Base-by-base conservation (phyloP, 2,113 vertebrate species). In the Apteryx mantelli region DNA sequence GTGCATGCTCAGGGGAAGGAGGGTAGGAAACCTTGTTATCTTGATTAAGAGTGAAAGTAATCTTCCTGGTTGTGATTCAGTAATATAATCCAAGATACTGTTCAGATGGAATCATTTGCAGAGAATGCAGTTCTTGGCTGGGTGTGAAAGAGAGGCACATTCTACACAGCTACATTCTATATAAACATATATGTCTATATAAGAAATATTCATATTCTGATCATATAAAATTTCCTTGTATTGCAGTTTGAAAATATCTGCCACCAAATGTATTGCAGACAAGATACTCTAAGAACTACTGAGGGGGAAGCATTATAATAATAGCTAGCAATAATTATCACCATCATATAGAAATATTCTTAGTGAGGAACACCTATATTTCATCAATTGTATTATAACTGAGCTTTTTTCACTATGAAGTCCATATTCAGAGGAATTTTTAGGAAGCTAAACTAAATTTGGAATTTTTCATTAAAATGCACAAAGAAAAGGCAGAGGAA, bases 71-170 rank as follows among this genome's bases (percentile, higher is more conserved):
- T 70, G 55, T 42, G 34, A 73, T 63, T 26, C 40, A 34, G 22
- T 32, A 13, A 12, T 34, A 13, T 2, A 74, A 44, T 26, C 26
- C 19, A 53, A 58, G 48, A 52, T 76, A 9, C 9, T 30, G 11
- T 32, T 76, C 6, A 24, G 44, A 24, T 25, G 38, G 55, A 42
- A 52, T 34, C 2, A 1, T 30, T 24, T 48, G 85, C 38, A 25
- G 64, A 24, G 22, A 56, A 25, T 22, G 38, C 56, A 60, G n/a
- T 28, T 82, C 32, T 38, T 25, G 52, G 25, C 40, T 82, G 30
- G 10, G 32, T 52, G 46, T 65, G 82, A 61, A 10, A 50, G 53
- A 19, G 12, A 26, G 44, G 44, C 1, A 0, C 1, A 0, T 40
- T 65, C 70, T 61, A 36, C 78, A 36, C 25, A 13, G 8, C 4